These are phyloP conservation scores for Atta colombica DNA, from an alignment of 1,140 invertebrate species.

Conservation along the genomic window DNA sequence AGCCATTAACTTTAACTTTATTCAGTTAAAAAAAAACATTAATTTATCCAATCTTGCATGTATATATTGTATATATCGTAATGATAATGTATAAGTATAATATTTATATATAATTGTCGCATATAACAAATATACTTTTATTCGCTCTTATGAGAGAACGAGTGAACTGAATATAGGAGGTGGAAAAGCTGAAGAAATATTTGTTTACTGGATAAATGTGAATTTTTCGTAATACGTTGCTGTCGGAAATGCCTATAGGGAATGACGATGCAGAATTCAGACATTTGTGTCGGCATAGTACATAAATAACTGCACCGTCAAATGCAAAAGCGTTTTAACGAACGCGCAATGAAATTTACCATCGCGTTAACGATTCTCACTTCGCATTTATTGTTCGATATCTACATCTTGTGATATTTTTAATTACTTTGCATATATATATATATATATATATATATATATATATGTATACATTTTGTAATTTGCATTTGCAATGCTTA, in stretches of 20 bases:
- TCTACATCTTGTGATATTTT: conserved; percentile 71
- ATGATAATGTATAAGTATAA: background rate
- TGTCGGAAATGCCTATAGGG: conserved; percentile 19
- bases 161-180: background rate
- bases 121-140: conserved; percentile 12
- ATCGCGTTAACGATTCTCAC: conserved; percentile 69
- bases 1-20: too few relatives aligned
- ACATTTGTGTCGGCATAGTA: conserved; percentile 71
- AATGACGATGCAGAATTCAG: conserved; percentile 33
- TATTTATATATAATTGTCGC: background rate
- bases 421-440: conserved; percentile 66
- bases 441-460: too few relatives aligned
- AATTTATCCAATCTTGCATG: too few relatives aligned
- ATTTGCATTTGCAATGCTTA: background rate
- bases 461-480: background rate
- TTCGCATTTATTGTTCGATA: conserved; percentile 37
- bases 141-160: background rate
- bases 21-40: too few relatives aligned
- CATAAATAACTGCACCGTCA: conserved; percentile 75
- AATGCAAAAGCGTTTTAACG: conserved; percentile 72
- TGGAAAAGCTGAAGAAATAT: conserved; percentile 50
- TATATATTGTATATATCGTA: too few relatives aligned
- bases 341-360: conserved; percentile 76
- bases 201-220: conserved; percentile 56
- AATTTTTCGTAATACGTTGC: conserved; percentile 39